Base-by-base conservation (phyloP, 1,140 invertebrate species). In the Samia ricini region DNA sequence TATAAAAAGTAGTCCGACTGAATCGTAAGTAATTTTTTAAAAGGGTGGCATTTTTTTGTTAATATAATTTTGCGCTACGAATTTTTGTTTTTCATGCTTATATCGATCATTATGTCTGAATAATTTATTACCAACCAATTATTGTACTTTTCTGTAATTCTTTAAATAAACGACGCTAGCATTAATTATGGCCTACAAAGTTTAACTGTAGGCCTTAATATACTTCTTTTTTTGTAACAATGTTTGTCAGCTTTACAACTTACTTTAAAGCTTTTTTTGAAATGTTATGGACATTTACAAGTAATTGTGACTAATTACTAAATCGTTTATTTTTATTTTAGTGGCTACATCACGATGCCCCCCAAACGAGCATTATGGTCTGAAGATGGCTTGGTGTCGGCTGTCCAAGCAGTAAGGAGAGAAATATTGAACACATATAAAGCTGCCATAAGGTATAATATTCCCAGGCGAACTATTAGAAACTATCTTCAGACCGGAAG, bases 401-500 rank as follows among this genome's bases (percentile, higher is more conserved):
- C 50, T 8, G 7, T 52, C 15, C 15, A 52, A 66, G 61, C 64
- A 60, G 66, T 75, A 58, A 55, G 65, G 50, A 42, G 64, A 21
- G 69, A 66, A 65, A 10, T 2, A 5, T 22, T 75, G 67, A 64
- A 20, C 19, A 64, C 56, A 20, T 64, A 66, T 29, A 71, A 69
- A 49, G 74, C 71, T 61, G 69, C 76, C 18, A 64, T 66, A 10
- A 63, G 63, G 52, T 77, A 72, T 69, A 65, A 63, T 26, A 60
- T 76, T 50, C 67, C 66, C 4, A 76, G 68, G 68, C 69, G 71
- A 62, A 81, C 65, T 33, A 63, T 72, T 10, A 64, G 68, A 63
- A 79, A 71, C 21, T 61, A 74, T 57, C 56, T 72, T 29, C 33
- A 69, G 54, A 26, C 56, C 29, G 67, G 61, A 4, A 65, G 15